Evolutionary conservation across 2,797 vertebrate genomes (phyloP).

Genomic region (Luscinia megarhynchos): DNA sequence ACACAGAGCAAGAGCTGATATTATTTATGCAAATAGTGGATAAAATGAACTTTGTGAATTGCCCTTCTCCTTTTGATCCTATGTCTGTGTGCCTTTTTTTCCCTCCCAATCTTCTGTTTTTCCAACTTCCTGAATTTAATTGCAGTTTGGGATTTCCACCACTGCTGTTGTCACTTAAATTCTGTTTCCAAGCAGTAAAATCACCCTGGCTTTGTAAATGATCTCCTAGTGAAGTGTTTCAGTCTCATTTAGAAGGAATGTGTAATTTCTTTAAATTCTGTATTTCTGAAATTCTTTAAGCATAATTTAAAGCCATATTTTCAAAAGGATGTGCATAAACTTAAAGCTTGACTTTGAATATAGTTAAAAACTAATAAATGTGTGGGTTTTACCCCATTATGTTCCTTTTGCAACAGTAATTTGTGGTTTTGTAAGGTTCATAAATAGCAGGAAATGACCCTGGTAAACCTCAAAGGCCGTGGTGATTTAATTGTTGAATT

Average conservation of each 20-base stretch:
- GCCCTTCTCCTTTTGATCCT: background rate
- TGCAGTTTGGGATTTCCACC: background rate
- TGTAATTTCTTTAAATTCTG: background rate
- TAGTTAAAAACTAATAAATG: background rate
- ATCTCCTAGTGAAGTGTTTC: background rate
- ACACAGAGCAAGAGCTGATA: background rate
- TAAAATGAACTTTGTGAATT: background rate
- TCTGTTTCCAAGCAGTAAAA: background rate
- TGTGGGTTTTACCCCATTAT: fast-evolving
- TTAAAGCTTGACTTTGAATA: background rate
- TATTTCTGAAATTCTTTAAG: background rate
- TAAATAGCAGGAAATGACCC: background rate
- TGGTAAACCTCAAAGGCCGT: background rate
- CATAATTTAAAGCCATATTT: background rate
- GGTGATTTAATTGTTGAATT: background rate
- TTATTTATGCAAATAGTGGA: background rate
- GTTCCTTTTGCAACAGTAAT: background rate
- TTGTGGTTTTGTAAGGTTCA: background rate
- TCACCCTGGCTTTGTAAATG: background rate
- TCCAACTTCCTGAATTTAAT: background rate
- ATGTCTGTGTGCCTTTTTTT: fast-evolving
- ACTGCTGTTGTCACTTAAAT: background rate
- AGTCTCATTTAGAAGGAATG: background rate
- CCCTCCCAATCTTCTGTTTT: background rate
- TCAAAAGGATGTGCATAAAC: background rate